Base-by-base conservation (phyloP, 2,113 vertebrate species). In the Lophura nycthemera region DNA sequence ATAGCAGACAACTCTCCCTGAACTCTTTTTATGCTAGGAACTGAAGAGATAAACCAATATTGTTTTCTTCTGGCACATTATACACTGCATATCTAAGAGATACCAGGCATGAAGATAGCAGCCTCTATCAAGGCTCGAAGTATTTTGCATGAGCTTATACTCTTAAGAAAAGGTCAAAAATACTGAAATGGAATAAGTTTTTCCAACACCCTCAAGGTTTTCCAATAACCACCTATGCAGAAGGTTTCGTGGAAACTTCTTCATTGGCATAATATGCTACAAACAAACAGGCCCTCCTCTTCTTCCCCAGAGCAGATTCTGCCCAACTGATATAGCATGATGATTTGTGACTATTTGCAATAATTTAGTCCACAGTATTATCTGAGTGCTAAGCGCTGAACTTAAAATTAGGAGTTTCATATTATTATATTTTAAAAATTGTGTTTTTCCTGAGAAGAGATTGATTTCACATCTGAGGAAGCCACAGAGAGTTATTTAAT, bases 401-500 rank as follows among this genome's bases (percentile, higher is more conserved):
- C 67, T 66, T 91, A 76, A 91, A 82, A 89, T 91, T 52, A 89
- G 25, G 34, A 91, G 32, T 38, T 78, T 34, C 6, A 19, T 64
- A 77, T 92, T 91, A 89, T 52, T 81, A 47, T 75, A 56, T 74
- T 92, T 96, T 88, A 25, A 72, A 91, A 88, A 83, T 38, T 0
- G 1, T 76, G 71, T 77, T 95, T 92, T 91, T 95, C 61, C 16
- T 93, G 34, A 89, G 84, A 54, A 89, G 56, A 73, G 65, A 93
- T 38, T 89, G 82, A 85, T 32, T 95, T 52, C 47, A 67, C 11
- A 74, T 85, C 54, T 79, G 50, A 95, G 22, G 56, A 88, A 93
- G 64, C 42, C 76, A 92, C 61, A 88, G 34, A 91, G 56, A 91
- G 38, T 75, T 95, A 92, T 88, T 95, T 91, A 25, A 86, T 93